Percentiles rank a stretch among this genome's conserved stretches.
Conservation (phyloP, 1,140 invertebrate genomes). For the Anoplophora glabripennis region DNA sequence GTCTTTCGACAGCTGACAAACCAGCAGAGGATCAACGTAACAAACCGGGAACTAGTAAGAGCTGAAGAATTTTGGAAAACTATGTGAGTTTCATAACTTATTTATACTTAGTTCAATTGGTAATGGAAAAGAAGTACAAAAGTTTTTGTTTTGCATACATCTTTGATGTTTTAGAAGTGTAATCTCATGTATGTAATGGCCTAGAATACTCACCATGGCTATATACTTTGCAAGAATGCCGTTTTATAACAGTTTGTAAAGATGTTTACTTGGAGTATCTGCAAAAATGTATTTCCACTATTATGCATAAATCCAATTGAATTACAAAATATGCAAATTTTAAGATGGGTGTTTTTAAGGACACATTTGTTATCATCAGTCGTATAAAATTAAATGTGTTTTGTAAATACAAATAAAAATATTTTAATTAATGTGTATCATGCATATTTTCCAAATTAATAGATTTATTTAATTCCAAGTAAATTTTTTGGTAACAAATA, state of each 20-base stretch:
- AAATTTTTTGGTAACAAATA: no score
- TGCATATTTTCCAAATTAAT: no score
- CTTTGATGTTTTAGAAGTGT: background rate
- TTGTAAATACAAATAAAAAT: no score
- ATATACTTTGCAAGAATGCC: background rate
- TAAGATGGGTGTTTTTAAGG: no score
- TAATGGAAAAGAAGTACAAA: background rate
- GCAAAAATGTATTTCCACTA: no score
- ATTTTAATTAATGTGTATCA: no score
- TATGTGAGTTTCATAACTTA: background rate
- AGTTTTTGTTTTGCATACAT: background rate
- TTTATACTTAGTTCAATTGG: background rate
- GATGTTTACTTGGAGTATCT: no score
- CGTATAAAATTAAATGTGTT: no score
- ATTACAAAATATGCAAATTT: no score
- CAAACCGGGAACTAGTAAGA: constrained; percentile 8
- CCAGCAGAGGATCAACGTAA: background rate
- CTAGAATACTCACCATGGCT: background rate
- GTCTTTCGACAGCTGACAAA: constrained; percentile 57
- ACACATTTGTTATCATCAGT: no score
- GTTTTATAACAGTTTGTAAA: background rate
- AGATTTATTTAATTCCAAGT: no score
- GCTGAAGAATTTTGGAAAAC: constrained; percentile 4
- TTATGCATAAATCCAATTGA: no score
- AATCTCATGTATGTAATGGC: background rate